A percentile compares a stretch with the other conserved stretches of the same genome.
Evolutionary conservation across 2,113 vertebrate genomes (phyloP).

Genomic region (Zapus hudsonius): DNA sequence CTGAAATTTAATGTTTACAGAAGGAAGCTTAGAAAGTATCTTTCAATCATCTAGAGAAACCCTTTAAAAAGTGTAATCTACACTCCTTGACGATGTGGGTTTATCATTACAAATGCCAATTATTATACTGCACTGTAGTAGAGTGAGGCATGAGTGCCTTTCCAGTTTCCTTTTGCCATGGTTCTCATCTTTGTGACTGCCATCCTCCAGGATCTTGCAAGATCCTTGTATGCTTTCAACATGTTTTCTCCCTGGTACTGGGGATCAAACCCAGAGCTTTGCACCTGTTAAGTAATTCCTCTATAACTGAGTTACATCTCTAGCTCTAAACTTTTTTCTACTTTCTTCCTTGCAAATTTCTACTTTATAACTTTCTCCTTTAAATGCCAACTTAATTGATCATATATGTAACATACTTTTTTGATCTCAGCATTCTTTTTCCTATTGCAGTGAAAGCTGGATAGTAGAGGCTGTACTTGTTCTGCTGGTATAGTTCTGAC

Average conservation of each 20-base stretch:
- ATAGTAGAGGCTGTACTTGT: neutral
- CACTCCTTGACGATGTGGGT: neutral
- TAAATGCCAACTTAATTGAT: conserved; percentile 24
- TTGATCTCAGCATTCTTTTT: neutral
- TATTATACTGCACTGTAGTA: neutral
- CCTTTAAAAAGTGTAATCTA: conserved; percentile 26
- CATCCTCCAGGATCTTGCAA: neutral
- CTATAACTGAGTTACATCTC: neutral
- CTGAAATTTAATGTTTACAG: conserved; percentile 35
- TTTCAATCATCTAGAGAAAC: neutral
- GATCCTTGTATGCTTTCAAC: neutral
- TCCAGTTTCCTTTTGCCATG: neutral
- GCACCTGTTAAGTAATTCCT: neutral
- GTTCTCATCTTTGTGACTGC: neutral
- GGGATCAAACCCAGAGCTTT: neutral
- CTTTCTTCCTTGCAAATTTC: neutral
- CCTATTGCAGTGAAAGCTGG: neutral
- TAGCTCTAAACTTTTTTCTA: neutral
- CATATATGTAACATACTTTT: neutral
- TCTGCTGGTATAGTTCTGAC: neutral
- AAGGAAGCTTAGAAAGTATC: conserved; percentile 23
- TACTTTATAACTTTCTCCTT: conserved; percentile 36
- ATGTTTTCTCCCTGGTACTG: neutral
- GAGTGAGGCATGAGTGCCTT: neutral
- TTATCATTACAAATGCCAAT: neutral